These are phyloP conservation scores for Amphipoea lucens DNA, from an alignment of 2,888 invertebrate species.

Conservation along the genomic window DNA sequence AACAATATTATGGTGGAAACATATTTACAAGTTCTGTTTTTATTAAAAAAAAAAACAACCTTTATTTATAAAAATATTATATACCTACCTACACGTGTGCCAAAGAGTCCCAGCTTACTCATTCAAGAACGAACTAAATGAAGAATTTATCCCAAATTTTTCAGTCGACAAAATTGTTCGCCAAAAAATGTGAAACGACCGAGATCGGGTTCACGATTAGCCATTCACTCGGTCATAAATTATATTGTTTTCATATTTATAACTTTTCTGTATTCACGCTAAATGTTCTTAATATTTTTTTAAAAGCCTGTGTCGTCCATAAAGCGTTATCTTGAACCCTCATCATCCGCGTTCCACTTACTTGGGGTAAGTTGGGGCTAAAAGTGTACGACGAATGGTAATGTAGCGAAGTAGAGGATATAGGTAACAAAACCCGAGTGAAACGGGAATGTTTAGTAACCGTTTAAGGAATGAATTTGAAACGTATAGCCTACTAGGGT, in stretches of 20 bases:
- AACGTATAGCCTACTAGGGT: conserved; percentile 29
- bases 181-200: conserved; percentile 58
- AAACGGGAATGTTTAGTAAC: conserved; percentile 40
- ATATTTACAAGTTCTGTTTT: background rate
- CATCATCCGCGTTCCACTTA: conserved; percentile 66
- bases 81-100: background rate
- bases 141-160: conserved; percentile 43
- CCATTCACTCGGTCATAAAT: conserved; percentile 58
- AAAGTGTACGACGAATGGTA: conserved; percentile 61
- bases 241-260: conserved; percentile 67
- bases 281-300: conserved; percentile 66
- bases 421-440: conserved; percentile 57
- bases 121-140: conserved; percentile 37
- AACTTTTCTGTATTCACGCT: conserved; percentile 60
- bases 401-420: conserved; percentile 55
- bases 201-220: conserved; percentile 59
- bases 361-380: conserved; percentile 61
- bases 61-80: background rate
- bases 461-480: conserved; percentile 52
- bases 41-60: background rate
- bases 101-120: conserved; percentile 24
- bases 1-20: background rate
- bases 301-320: conserved; percentile 63
- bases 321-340: conserved; percentile 65
- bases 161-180: conserved; percentile 46